phyloP scores from a whole-genome alignment of 2,888 invertebrate species.

The Punctoribates punctum region DNA sequence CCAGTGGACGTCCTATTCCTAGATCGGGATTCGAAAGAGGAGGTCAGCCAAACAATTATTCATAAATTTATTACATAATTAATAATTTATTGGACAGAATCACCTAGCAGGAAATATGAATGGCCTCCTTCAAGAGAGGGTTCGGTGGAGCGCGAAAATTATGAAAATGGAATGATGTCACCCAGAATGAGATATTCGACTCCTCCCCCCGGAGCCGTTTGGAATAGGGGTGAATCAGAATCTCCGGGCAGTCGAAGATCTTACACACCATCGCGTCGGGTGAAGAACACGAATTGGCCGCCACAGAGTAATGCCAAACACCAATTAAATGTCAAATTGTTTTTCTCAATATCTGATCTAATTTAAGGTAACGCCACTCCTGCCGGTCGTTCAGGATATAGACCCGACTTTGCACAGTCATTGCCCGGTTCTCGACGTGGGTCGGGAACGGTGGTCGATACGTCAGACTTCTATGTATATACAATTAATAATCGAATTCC shows the following conservation, averaged over 20 bases:
- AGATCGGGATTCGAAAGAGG: conserved; percentile 33
- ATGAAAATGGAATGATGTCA: conserved; percentile 20
- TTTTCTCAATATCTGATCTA: neutral
- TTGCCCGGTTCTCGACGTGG: conserved; percentile 20
- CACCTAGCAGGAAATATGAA: conserved; percentile 24
- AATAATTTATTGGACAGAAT: conserved; percentile 17
- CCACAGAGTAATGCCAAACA: conserved; percentile 40
- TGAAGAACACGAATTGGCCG: conserved; percentile 46
- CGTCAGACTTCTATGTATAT: neutral
- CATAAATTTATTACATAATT: neutral
- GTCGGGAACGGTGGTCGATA: neutral
- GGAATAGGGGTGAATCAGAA: conserved; percentile 18
- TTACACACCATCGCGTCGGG: conserved; percentile 15
- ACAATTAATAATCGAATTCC: conserved; percentile 45
- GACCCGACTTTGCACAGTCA: conserved; percentile 13
- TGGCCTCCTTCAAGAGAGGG: conserved; percentile 32
- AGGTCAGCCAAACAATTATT: conserved; percentile 7
- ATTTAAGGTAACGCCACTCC: conserved; percentile 37
- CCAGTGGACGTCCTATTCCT: neutral
- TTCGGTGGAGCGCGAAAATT: conserved; percentile 30
- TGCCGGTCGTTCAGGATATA: conserved; percentile 39
- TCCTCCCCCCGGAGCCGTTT: conserved; percentile 9
- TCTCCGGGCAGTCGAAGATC: neutral
- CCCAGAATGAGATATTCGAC: conserved; percentile 28
- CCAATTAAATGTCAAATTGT: neutral